Base-by-base conservation (phyloP, 2,888 invertebrate species). In the Diaperis boleti region DNA sequence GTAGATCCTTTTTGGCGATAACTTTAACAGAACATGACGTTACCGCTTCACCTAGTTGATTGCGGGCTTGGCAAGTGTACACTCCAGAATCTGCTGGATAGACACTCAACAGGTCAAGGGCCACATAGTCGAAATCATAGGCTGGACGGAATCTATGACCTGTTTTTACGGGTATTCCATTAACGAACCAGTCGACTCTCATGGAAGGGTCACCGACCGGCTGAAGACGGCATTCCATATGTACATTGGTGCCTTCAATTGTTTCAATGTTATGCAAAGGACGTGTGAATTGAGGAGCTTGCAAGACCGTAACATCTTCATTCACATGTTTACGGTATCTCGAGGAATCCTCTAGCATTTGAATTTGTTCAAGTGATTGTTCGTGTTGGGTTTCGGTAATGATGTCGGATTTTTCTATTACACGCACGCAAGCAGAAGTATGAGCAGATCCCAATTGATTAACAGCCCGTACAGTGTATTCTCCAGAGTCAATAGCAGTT, bases 11-110 rank as follows among this genome's bases (percentile, higher is more conserved):
- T 78, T 94, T 94, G 11, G 94, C 94, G 72, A 94, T 92, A 1
- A 95, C 93, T 73, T 92, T 89, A 8, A 96, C 89, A 0, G 95
- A 93, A 76, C 96, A 95, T 0, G 95, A 93, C 2, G 97, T 96
- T 3, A 95, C 92, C 13, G 96, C 95, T 85, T 96, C 94, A 1
- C 99, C 99, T 18, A 95, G 86, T 76, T 92, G 92, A 80, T 98
- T 99, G 59, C 94, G 91, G 0, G 98, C 98, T 80, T 93, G 92
- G 76, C 96, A 97, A 7, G 95, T 95, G 80, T 98, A 98, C 0
- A 96, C 93, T 11, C 98, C 98, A 3, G 95, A 95, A 82, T 99
- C 99, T 73, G 92, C 93, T n/a, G 98, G 95, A 79, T 97, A 98
- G 15, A 97, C 96, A 75, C 96, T 96, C 14, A 98, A 85, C 49